phyloP scores from a whole-genome alignment of 2,888 invertebrate genomes.

The Selenia dentaria region DNA sequence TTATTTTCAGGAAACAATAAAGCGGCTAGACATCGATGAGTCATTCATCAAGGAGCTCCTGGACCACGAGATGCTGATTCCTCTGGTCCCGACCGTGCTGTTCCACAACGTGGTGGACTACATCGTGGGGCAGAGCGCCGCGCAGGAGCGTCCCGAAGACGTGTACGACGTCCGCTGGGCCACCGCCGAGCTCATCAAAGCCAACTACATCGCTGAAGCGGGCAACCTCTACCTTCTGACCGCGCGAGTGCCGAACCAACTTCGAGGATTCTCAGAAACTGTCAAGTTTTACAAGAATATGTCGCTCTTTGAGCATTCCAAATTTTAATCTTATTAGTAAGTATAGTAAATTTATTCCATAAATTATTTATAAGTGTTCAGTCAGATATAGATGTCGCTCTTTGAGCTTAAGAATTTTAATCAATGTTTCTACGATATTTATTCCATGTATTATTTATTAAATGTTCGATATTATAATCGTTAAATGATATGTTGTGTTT shows the following conservation, averaged over 20 bases:
- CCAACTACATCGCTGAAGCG: constrained; percentile 64
- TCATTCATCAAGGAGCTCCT: constrained; percentile 65
- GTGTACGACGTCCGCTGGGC: constrained; percentile 62
- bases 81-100: constrained; percentile 62
- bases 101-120: constrained; percentile 59
- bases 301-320: constrained; percentile 21
- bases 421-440: too few relatives aligned
- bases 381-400: too few relatives aligned
- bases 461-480: too few relatives aligned
- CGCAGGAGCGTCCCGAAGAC: constrained; percentile 30
- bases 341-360: too few relatives aligned
- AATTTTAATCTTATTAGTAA: too few relatives aligned
- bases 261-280: constrained; percentile 67
- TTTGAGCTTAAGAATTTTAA: too few relatives aligned
- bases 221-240: constrained; percentile 63
- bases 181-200: constrained; percentile 50
- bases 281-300: constrained; percentile 58
- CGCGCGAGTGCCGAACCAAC: constrained; percentile 56
- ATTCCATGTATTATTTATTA: too few relatives aligned
- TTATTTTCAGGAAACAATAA: constrained; percentile 60
- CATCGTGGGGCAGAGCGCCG: constrained; percentile 45
- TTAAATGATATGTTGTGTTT: too few relatives aligned
- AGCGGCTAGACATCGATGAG: constrained; percentile 56
- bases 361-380: too few relatives aligned
- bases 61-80: constrained; percentile 62